These are phyloP conservation scores for Diuraphis noxia DNA, from an alignment of 1,140 invertebrate genomes.

Conservation along the genomic window DNA sequence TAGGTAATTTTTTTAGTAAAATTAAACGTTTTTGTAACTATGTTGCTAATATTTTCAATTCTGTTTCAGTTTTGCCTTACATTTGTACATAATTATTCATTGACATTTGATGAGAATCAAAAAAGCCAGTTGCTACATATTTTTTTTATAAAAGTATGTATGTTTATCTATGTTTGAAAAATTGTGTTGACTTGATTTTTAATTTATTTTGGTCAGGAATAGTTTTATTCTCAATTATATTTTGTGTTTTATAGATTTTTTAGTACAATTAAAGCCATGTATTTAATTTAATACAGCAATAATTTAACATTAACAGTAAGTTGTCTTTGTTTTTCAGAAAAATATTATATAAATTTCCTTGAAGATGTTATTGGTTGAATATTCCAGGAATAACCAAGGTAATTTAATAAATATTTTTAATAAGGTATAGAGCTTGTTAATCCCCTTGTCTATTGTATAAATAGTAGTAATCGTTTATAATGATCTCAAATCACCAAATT, in stretches of 20 bases:
- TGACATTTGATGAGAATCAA: constrained; percentile 27
- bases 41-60: constrained; percentile 8
- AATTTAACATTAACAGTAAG: not conserved
- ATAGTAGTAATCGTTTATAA: not conserved
- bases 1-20: constrained; percentile 22
- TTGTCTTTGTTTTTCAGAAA: constrained; percentile 10
- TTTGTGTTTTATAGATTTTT: not conserved
- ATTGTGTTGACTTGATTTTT: not conserved
- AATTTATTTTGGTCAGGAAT: not conserved
- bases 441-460: not conserved
- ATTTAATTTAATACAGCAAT: no score
- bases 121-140: not conserved
- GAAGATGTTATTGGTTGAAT: constrained; percentile 7
- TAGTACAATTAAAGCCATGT: not conserved
- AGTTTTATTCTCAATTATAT: not conserved
- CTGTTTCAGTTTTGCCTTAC: constrained; percentile 22
- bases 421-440: not conserved
- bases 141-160: constrained; percentile 38
- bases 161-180: not conserved
- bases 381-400: constrained; percentile 12
- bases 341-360: not conserved
- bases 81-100: constrained; percentile 19
- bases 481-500: not conserved
- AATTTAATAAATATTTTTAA: not conserved
- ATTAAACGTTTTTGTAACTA: not conserved